These are phyloP conservation scores for Luperina testacea DNA, from an alignment of 2,888 invertebrate genomes.

Conservation along the genomic window DNA sequence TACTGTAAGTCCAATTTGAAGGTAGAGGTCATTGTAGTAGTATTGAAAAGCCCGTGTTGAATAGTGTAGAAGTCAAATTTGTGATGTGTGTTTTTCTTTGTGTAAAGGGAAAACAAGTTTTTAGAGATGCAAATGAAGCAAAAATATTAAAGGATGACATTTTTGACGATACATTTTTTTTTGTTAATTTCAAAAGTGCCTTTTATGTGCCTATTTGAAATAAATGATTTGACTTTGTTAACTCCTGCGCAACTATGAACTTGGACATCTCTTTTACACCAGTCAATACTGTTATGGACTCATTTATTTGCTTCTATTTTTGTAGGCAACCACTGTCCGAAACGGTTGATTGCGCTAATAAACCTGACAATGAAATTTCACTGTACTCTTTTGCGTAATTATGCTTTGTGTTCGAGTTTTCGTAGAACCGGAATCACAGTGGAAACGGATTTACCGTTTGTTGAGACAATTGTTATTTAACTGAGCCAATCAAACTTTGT, in stretches of 20 bases:
- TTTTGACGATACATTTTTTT: too few relatives aligned
- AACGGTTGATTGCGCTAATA: constrained; percentile 34
- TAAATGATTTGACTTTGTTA: too few relatives aligned
- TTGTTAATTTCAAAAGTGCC: too few relatives aligned
- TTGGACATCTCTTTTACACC: neutral
- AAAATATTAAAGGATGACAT: neutral
- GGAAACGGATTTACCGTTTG: constrained; percentile 46
- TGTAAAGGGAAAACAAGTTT: neutral
- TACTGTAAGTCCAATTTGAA: neutral
- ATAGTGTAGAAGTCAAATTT: neutral
- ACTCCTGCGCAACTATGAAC: neutral
- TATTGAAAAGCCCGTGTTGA: neutral
- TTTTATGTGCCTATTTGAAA: too few relatives aligned
- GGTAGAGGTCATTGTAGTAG: neutral
- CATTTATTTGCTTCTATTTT: neutral
- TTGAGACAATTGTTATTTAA: constrained; percentile 37
- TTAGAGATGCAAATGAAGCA: neutral
- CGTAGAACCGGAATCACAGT: constrained; percentile 36
- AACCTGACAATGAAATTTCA: constrained; percentile 23
- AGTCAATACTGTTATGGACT: neutral
- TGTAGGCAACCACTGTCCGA: neutral
- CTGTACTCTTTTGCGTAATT: constrained; percentile 39
- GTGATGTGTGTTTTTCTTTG: neutral
- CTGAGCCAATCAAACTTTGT: constrained; percentile 28
- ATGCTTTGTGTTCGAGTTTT: constrained; percentile 35